Percentiles rank a stretch among this genome's conserved stretches.
These are phyloP conservation scores for Drosophila setifemur DNA, from an alignment of 1,140 invertebrate genomes.

Conservation along the genomic window DNA sequence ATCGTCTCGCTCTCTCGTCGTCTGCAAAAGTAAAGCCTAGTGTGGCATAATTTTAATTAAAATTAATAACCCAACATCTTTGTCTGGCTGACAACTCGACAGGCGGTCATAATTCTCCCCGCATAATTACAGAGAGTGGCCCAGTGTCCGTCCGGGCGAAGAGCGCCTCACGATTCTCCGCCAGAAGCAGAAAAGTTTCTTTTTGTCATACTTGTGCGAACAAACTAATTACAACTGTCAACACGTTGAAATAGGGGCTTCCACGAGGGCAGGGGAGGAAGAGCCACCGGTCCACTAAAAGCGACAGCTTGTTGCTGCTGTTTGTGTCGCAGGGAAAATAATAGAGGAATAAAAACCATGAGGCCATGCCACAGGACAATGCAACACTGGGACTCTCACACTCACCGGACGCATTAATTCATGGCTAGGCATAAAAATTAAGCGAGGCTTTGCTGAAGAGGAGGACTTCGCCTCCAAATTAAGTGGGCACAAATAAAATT, in stretches of 20 bases:
- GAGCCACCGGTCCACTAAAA: background rate
- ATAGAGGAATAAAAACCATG: slow-evolving; percentile 48
- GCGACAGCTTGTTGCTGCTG: slow-evolving; percentile 55
- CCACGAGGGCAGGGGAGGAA: background rate
- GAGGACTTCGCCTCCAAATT: slow-evolving; percentile 56
- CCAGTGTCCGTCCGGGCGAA: no score
- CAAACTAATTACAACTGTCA: slow-evolving; percentile 81
- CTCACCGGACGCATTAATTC: slow-evolving; percentile 43
- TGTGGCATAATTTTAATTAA: slow-evolving; percentile 79
- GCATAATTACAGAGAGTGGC: slow-evolving; percentile 67
- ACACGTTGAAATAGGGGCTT: slow-evolving; percentile 58
- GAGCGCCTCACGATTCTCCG: slow-evolving; percentile 6
- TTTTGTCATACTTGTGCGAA: slow-evolving; percentile 79
- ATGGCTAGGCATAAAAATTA: slow-evolving; percentile 48
- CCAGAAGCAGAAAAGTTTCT: slow-evolving; percentile 52
- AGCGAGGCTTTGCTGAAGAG: slow-evolving; percentile 4
- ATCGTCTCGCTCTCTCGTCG: slow-evolving; percentile 23
- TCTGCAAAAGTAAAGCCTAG: slow-evolving; percentile 38
- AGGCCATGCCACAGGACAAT: slow-evolving; percentile 17
- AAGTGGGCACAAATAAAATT: slow-evolving; percentile 66
- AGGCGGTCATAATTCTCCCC: slow-evolving; percentile 70
- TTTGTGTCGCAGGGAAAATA: slow-evolving; percentile 52
- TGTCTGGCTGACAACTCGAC: slow-evolving; percentile 56
- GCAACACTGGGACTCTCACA: slow-evolving; percentile 5
- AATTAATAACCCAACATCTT: slow-evolving; percentile 71